Percentiles rank a stretch among this genome's conserved stretches.
Conservation (phyloP, 2,113 vertebrate genomes). For the Albula glossodonta region DNA sequence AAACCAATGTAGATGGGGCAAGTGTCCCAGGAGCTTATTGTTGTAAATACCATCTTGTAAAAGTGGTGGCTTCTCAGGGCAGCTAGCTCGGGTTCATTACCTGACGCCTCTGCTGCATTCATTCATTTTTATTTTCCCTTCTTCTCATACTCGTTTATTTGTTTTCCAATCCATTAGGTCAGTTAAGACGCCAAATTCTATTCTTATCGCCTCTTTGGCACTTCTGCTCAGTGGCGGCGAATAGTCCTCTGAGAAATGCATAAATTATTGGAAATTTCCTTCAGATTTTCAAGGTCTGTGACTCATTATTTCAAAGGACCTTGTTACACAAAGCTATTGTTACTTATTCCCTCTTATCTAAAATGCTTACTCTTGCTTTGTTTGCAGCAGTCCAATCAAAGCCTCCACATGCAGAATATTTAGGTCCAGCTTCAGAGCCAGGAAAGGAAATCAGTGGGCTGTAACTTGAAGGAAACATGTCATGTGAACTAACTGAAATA, state of each 20-base stretch:
- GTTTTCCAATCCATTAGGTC: slow-evolving; percentile 59
- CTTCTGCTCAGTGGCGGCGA: not conserved
- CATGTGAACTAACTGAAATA: not conserved
- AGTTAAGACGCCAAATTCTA: slow-evolving; percentile 42
- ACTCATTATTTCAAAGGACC: slow-evolving; percentile 38
- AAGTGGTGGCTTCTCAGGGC: slow-evolving; percentile 31
- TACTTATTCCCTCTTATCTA: slow-evolving; percentile 8
- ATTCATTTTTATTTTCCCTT: slow-evolving; percentile 58
- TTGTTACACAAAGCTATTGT: slow-evolving; percentile 21
- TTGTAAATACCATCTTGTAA: slow-evolving; percentile 61
- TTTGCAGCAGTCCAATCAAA: not conserved
- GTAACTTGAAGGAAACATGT: not conserved
- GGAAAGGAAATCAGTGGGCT: not conserved
- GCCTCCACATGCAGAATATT: not conserved
- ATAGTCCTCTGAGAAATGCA: slow-evolving; percentile 14
- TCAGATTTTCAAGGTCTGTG: slow-evolving; percentile 10
- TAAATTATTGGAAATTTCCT: slow-evolving; percentile 20
- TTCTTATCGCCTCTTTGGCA: slow-evolving; percentile 28
- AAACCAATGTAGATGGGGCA: slow-evolving; percentile 33
- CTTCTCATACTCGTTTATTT: slow-evolving; percentile 58
- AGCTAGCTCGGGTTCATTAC: slow-evolving; percentile 60
- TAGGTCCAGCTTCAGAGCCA: not conserved
- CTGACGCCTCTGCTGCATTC: slow-evolving; percentile 50
- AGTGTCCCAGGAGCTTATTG: slow-evolving; percentile 48
- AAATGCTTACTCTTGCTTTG: not conserved